A percentile compares a stretch with the other conserved stretches of the same genome.
Conservation (phyloP, 2,797 vertebrate genomes). For the Poecilia picta region DNA sequence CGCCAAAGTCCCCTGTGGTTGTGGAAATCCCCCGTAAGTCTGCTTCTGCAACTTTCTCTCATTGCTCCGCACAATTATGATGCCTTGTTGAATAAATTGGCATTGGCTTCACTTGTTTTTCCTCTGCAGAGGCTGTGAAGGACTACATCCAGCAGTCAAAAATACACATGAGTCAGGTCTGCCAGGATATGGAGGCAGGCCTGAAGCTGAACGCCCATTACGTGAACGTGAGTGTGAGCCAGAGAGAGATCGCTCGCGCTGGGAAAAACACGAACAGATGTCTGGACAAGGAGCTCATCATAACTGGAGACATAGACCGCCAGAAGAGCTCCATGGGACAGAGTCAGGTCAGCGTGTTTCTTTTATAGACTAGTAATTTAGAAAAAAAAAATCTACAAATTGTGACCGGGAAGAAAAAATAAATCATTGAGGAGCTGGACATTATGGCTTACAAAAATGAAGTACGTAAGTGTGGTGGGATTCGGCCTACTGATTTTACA, state of each 20-base stretch:
- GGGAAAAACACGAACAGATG: slow-evolving; percentile 81
- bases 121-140: slow-evolving; percentile 79
- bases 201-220: slow-evolving; percentile 77
- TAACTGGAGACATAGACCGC: slow-evolving; percentile 78
- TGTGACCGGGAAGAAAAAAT: no score
- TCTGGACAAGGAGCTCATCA: slow-evolving; percentile 84
- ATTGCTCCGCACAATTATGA: not conserved
- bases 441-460: not conserved
- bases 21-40: slow-evolving; percentile 74
- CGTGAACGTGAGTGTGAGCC: slow-evolving; percentile 78
- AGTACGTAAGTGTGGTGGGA: not conserved
- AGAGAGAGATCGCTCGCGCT: slow-evolving; percentile 73
- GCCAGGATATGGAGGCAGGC: slow-evolving; percentile 66
- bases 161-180: slow-evolving; percentile 68
- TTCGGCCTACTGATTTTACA: not conserved
- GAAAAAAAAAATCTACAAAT: not conserved
- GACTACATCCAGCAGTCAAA: slow-evolving; percentile 74
- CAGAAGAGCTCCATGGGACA: slow-evolving; percentile 65
- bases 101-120: not conserved
- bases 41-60: not conserved
- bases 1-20: slow-evolving; percentile 37
- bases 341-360: slow-evolving; percentile 67
- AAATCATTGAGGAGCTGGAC: not conserved
- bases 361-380: not conserved
- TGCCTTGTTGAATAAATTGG: not conserved